Conservation (phyloP, 2,888 invertebrate genomes). For the Lasius platythorax region DNA sequence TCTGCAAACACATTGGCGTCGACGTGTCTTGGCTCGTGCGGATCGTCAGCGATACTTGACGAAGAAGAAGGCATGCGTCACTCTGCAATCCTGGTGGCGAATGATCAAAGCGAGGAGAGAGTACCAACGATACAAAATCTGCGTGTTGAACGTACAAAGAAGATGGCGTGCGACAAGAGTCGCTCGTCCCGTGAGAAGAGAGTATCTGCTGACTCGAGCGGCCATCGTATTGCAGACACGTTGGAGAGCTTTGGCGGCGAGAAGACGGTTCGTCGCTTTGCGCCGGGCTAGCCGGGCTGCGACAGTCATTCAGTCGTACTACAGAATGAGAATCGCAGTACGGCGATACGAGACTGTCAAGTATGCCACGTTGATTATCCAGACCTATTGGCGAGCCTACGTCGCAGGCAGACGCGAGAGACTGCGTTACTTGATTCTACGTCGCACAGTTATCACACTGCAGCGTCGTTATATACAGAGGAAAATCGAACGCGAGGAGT, state of each 20-base stretch:
- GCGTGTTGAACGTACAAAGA: conserved; percentile 83
- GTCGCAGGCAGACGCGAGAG: conserved; percentile 9
- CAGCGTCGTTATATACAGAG: conserved; percentile 49
- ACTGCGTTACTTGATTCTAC: conserved; percentile 30
- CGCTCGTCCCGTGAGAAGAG: conserved; percentile 65
- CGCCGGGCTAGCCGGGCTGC: conserved; percentile 77
- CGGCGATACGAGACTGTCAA: not conserved
- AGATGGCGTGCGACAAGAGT: conserved; percentile 83
- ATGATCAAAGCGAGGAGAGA: conserved; percentile 19
- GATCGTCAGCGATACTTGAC: conserved; percentile 82
- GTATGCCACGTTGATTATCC: conserved; percentile 37
- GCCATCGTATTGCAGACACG: conserved; percentile 90
- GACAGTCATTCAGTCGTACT: conserved; percentile 79
- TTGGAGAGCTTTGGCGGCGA: conserved; percentile 84
- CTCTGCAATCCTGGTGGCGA: conserved; percentile 74
- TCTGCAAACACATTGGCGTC: conserved; percentile 66
- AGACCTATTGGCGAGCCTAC: conserved; percentile 51
- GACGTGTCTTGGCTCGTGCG: conserved; percentile 3
- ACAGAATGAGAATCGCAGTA: conserved; percentile 73
- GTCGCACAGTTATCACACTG: conserved; percentile 9
- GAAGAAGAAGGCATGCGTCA: conserved; percentile 77
- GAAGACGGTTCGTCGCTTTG: conserved; percentile 74
- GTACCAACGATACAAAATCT: not conserved
- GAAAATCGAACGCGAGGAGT: not conserved
- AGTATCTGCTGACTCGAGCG: conserved; percentile 82